A percentile compares a stretch with the other conserved stretches of the same genome.
phyloP scores from a whole-genome alignment of 37 sponge, comb jelly and placozoan genomes.

The Bolinopsis microptera region DNA sequence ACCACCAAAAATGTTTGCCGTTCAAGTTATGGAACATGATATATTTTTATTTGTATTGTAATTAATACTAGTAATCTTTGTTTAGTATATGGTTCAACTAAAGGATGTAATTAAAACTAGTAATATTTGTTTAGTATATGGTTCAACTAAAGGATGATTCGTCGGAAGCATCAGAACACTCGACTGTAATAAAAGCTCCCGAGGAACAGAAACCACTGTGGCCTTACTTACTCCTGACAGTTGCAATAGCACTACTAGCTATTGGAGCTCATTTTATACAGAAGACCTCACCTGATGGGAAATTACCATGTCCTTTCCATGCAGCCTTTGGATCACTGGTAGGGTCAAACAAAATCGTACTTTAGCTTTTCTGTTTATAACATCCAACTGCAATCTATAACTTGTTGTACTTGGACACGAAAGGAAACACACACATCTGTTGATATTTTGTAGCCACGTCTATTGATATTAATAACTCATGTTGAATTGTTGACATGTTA shows the following conservation, averaged over 20 bases:
- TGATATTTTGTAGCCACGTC: too few species aligned
- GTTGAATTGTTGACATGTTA: too few species aligned
- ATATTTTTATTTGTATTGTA: neutral
- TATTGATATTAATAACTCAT: too few species aligned
- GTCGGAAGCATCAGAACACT: neutral
- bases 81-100: slow-evolving; percentile 14
- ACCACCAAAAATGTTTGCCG: too few species aligned
- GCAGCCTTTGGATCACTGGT: neutral
- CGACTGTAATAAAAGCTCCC: neutral
- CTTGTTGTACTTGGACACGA: too few species aligned
- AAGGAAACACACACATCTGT: too few species aligned
- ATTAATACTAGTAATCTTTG: neutral
- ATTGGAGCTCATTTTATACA: neutral
- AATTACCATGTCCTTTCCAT: slow-evolving; percentile 23
- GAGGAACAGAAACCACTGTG: neutral
- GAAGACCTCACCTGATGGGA: neutral
- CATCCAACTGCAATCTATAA: too few species aligned
- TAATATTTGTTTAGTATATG: neutral
- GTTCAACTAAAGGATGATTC: slow-evolving; percentile 4
- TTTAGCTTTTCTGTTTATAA: too few species aligned
- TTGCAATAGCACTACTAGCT: neutral
- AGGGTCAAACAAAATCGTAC: neutral
- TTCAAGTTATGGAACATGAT: neutral
- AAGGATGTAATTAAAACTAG: neutral
- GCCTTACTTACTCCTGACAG: slow-evolving; percentile 31